A percentile compares a stretch with the other conserved stretches of the same genome.
Evolutionary conservation across 2,797 vertebrate species (phyloP).

Genomic region (Esox masquinongy): DNA sequence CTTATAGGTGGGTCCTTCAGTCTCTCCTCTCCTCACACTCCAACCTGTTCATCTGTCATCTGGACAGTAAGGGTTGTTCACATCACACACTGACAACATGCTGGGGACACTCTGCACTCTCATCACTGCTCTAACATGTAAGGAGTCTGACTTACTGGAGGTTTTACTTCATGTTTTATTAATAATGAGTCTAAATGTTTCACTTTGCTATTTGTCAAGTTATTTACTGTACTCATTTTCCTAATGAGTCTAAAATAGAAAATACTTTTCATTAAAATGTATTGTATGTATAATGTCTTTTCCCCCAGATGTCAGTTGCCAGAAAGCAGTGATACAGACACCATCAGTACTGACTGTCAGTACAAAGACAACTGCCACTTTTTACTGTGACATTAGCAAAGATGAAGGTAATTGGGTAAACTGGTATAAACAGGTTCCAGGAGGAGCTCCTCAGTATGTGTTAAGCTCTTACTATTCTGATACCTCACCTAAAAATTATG

Average conservation of each 20-base stretch:
- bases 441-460: neutral
- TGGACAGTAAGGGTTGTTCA: too few relatives aligned
- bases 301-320: neutral
- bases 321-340: neutral
- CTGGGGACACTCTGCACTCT: too few relatives aligned
- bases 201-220: too few relatives aligned
- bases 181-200: too few relatives aligned
- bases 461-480: neutral
- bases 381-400: conserved; percentile 17
- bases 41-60: too few relatives aligned
- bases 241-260: too few relatives aligned
- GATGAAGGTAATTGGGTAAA: neutral
- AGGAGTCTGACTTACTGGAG: too few relatives aligned
- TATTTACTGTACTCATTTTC: too few relatives aligned
- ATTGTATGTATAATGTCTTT: neutral
- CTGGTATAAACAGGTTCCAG: conserved; percentile 15
- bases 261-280: neutral
- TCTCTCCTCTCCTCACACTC: too few relatives aligned
- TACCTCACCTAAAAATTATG: neutral
- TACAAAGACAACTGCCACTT: neutral
- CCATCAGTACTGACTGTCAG: conserved; percentile 4
- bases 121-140: too few relatives aligned
- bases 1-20: conserved; percentile 41
- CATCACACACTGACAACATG: too few relatives aligned
- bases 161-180: too few relatives aligned